Evolutionary conservation across 2,888 invertebrate species (phyloP), one percentile per base, ranked within the genome.

Genomic region (Plebejus anna): DNA sequence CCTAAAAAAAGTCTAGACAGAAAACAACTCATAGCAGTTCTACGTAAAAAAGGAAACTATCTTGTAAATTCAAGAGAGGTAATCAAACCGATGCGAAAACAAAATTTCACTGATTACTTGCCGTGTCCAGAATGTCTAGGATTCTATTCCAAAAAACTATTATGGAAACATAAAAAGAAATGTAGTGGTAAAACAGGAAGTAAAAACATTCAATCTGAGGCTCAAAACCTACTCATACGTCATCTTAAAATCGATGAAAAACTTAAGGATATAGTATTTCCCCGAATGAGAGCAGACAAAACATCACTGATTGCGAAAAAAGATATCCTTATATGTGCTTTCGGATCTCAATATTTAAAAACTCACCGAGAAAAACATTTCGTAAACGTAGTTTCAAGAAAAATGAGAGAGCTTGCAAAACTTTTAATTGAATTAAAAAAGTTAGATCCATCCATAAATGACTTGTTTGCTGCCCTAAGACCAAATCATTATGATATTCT

Each of bases 171-270:
- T 11, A 51, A 51, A 2, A 51, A 66, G 28, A 66, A 66, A 28
- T 80, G 80, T 4, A 38, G 47, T 55, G 57, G 42, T 76, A n/a
- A 16, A 75, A 76, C 80, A 76, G 36, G 36, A 36, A 77, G 78
- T 81, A 80, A 79, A 80, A 81, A 82, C 71, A 71, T 78, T 70
- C 82, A 83, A 81, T 78, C 81, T 79, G 81, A 84, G 55, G 83
- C 83, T 9, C 83, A 84, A 82, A 84, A 84, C 77, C 75, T 83
- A 71, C 61, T 83, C 38, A 36, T 82, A 78, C 76, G 80, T 61
- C 73, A 84, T 80, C 61, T 82, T 81, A 82, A 81, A 77, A 11
- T 83, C 59, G 84, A 84, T 75, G 78, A 83, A 80, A 82, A 83
- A 78, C 82, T 83, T 72, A 80, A 81, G 75, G 78, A 79, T 51